A percentile compares a stretch with the other conserved stretches of the same genome.
Evolutionary conservation across 2,888 invertebrate species (phyloP).

Genomic region (Acleris literana): DNA sequence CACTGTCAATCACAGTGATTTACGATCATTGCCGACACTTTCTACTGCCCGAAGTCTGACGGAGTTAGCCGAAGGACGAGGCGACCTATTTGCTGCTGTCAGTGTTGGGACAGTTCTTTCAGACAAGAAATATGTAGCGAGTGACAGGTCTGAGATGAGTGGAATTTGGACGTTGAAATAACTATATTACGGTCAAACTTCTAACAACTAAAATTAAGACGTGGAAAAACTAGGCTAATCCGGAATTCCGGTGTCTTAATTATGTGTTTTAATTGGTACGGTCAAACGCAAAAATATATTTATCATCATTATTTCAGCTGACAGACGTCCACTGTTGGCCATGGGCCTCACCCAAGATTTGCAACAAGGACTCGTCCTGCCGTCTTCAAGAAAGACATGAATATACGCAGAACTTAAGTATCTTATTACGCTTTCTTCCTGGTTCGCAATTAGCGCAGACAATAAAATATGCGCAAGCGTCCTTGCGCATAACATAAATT

Average conservation of each 20-base stretch:
- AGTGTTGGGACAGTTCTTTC: slow-evolving; percentile 18
- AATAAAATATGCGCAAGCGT: slow-evolving; percentile 37
- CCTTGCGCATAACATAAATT: slow-evolving; percentile 44
- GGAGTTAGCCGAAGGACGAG: slow-evolving; percentile 38
- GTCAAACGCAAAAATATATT: no score
- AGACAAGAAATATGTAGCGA: slow-evolving; percentile 35
- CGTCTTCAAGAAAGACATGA: background rate
- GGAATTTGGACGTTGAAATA: background rate
- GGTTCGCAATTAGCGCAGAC: slow-evolving; percentile 34
- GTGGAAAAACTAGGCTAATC: no score
- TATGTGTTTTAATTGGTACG: no score
- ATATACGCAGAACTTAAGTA: background rate
- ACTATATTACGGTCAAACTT: background rate
- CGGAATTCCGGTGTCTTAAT: no score
- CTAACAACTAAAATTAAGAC: no score
- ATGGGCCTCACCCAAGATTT: no score
- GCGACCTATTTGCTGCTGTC: slow-evolving; percentile 36
- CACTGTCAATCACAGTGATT: slow-evolving; percentile 70
- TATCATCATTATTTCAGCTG: no score
- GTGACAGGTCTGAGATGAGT: slow-evolving; percentile 14
- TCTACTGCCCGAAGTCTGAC: slow-evolving; percentile 48
- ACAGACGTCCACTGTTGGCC: no score
- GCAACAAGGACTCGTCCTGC: no score
- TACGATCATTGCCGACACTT: slow-evolving; percentile 63
- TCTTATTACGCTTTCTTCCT: slow-evolving; percentile 6